A percentile compares a stretch with the other conserved stretches of the same genome.
phyloP scores from a whole-genome alignment of 2,113 vertebrate species.

The Taxidea taxus region DNA sequence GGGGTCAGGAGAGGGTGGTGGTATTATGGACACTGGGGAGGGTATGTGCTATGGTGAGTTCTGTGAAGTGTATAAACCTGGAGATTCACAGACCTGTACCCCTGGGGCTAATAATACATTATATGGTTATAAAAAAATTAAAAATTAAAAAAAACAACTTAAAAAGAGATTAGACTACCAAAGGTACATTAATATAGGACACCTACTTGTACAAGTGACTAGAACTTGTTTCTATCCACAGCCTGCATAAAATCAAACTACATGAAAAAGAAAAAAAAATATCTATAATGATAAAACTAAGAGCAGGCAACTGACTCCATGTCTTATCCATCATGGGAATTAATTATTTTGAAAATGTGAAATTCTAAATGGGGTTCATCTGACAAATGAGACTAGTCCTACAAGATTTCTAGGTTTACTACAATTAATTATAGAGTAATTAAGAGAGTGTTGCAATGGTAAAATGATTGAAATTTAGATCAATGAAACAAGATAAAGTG shows the following conservation, averaged over 20 bases:
- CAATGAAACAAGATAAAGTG: neutral
- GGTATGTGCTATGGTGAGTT: too few relatives aligned
- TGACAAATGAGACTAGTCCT: neutral
- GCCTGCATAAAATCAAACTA: neutral
- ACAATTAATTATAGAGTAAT: neutral
- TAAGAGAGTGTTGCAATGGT: neutral
- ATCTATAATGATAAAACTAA: neutral
- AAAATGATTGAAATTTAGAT: neutral
- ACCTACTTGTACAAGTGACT: neutral
- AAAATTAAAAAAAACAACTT: neutral
- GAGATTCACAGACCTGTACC: too few relatives aligned
- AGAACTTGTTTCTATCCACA: neutral
- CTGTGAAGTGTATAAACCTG: too few relatives aligned
- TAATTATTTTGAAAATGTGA: neutral
- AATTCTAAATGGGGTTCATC: neutral
- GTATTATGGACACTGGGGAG: too few relatives aligned
- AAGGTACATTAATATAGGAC: neutral
- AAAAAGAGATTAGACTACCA: neutral
- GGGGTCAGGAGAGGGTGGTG: too few relatives aligned
- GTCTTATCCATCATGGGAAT: neutral
- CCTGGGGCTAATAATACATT: too few relatives aligned
- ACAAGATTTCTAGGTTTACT: neutral
- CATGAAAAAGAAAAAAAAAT: neutral
- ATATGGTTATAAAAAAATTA: too few relatives aligned
- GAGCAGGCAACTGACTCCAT: rapidly evolving